Evolutionary conservation across 2,888 invertebrate species (phyloP).

Genomic region (Hypomecis punctinalis): DNA sequence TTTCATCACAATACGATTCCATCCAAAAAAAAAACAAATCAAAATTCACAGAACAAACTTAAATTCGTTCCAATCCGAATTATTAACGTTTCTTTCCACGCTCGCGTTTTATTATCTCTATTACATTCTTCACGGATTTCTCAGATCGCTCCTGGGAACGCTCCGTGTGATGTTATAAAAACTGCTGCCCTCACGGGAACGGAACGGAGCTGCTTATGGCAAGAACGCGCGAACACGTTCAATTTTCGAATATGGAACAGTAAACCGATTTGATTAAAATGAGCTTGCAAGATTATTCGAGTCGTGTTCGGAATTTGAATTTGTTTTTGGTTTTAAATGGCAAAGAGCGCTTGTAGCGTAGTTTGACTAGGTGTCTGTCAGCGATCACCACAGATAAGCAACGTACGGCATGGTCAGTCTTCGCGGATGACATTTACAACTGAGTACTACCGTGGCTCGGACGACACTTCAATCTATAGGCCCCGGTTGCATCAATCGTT

Average conservation of each 20-base stretch:
- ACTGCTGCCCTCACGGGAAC: slow-evolving; percentile 56
- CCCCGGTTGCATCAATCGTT: too few species aligned
- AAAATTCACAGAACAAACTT: slow-evolving; percentile 28
- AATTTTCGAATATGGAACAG: slow-evolving; percentile 35
- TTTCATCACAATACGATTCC: background rate
- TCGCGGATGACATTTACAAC: too few species aligned
- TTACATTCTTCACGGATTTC: slow-evolving; percentile 63
- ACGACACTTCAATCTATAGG: too few species aligned
- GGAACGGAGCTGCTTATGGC: slow-evolving; percentile 36
- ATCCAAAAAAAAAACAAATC: background rate
- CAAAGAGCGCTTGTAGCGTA: background rate
- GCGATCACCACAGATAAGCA: too few species aligned
- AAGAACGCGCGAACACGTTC: slow-evolving; percentile 22
- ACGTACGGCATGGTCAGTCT: too few species aligned
- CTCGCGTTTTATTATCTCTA: slow-evolving; percentile 44
- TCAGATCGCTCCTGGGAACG: slow-evolving; percentile 57
- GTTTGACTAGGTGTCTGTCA: too few species aligned
- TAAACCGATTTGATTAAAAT: slow-evolving; percentile 33
- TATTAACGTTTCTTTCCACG: slow-evolving; percentile 41
- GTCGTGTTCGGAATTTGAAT: slow-evolving; percentile 30
- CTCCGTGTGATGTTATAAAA: slow-evolving; percentile 59
- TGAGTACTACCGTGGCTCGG: too few species aligned
- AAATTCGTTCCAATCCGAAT: slow-evolving; percentile 34
- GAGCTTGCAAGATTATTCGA: slow-evolving; percentile 31
- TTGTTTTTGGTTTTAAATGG: background rate